phyloP scores from a whole-genome alignment of 2,113 vertebrate species.

The Notechis scutatus region DNA sequence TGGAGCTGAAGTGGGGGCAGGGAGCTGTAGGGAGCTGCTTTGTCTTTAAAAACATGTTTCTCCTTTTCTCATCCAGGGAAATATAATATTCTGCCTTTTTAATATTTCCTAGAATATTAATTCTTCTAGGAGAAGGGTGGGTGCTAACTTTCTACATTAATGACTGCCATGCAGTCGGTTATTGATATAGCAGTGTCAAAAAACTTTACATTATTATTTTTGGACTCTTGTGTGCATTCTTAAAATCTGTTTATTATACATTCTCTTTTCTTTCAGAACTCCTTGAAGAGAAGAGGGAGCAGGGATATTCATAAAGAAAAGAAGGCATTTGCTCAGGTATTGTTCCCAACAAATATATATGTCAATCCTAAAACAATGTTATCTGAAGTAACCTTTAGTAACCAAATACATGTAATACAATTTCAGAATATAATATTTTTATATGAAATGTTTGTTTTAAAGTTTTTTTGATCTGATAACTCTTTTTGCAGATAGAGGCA shows the following conservation, averaged over 20 bases:
- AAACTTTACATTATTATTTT: neutral
- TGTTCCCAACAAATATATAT: slow-evolving; percentile 4
- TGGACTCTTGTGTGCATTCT: neutral
- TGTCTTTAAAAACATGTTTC: no score
- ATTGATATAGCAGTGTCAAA: neutral
- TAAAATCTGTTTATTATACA: slow-evolving; percentile 5
- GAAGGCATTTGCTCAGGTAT: slow-evolving; percentile 86
- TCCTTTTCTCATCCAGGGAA: no score
- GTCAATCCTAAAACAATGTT: neutral
- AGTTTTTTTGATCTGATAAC: neutral
- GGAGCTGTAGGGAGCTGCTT: no score
- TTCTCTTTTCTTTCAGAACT: slow-evolving; percentile 77
- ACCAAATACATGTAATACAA: slow-evolving; percentile 16
- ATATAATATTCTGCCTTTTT: no score
- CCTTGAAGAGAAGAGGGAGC: slow-evolving; percentile 88
- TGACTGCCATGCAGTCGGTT: neutral
- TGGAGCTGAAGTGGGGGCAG: no score
- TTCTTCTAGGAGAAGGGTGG: no score
- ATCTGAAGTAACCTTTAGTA: neutral
- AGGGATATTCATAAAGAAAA: slow-evolving; percentile 94
- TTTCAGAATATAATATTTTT: neutral
- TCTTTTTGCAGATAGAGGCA: neutral
- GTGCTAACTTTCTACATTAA: neutral
- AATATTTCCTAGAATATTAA: no score
- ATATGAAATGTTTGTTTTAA: slow-evolving; percentile 33